Evolutionary conservation across 1,140 invertebrate species (phyloP), one percentile per base, ranked within the genome.

Genomic region (Calephelis virginiensis): DNA sequence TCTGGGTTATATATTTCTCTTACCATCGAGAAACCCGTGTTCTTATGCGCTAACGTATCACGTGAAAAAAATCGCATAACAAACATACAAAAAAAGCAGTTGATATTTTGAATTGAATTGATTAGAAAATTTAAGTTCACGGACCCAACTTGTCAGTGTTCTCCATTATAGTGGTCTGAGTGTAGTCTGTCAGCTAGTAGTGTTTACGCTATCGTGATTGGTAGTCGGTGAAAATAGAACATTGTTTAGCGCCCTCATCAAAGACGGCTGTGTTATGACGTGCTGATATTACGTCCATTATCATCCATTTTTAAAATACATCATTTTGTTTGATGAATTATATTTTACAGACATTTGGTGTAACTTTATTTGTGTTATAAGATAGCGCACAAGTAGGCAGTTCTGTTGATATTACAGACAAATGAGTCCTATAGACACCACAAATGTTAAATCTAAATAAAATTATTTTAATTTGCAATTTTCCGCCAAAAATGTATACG

Each of bases 191-290:
- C 49, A 53, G 49, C 14, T 17, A 13, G 13, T 17, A 14, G 1
- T 53, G 49, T 53, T 53, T 53, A 53, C 49, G 14, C 14, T n/a
- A 5, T 11, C 40, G 13, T 53, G 49, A 53, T 53, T 53, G 49
- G 49, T 53, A 9, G 49, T 13, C 49, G 17, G 49, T 28, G 14
- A 9, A 53, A 53, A 53, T 53, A 53, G 49, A 28, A 53, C 49
- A 53, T 53, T 53, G 49, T 53, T 53, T 53, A 17, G 49, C 10
- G 14, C 13, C 49, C 49, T 53, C 49, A 53, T 53, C 49, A 53
- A 53, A 53, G 49, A 7, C 17, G 3, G 13, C 9, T 8, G 13
- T 53, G 49, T 53, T 53, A 56, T 56, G 50, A 56, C 50, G 50
- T 56, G 2, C 17, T 9, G 14, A 28, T 11, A 56, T 56, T 37